These are phyloP conservation scores for Pogonocherus hispidulus DNA, from an alignment of 2,888 invertebrate genomes.

Conservation along the genomic window DNA sequence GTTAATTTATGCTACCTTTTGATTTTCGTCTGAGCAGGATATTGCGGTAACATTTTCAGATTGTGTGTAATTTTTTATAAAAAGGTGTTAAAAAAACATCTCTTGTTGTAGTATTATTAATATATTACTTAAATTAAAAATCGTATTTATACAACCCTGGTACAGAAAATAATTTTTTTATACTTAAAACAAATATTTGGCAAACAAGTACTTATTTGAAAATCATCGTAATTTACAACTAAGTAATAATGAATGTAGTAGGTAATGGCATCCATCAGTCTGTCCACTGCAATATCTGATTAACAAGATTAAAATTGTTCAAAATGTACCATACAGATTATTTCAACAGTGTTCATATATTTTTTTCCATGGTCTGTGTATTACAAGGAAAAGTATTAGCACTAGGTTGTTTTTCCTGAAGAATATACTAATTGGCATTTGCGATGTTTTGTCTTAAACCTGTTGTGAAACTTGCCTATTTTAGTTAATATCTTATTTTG, in stretches of 20 bases:
- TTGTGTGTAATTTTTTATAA: neutral
- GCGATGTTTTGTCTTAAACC: no score
- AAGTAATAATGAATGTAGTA: neutral
- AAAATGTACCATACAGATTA: no score
- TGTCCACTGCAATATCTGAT: neutral
- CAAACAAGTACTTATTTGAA: neutral
- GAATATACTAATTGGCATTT: no score
- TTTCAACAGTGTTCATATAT: no score
- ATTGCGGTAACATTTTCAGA: neutral
- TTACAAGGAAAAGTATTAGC: no score
- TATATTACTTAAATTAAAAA: constrained; percentile 14
- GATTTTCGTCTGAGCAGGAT: no score
- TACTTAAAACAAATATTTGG: neutral
- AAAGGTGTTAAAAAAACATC: neutral
- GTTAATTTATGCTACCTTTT: no score
- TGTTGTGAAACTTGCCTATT: no score
- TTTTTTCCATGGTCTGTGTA: no score
- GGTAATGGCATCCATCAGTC: neutral
- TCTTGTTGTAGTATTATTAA: neutral
- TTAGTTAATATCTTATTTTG: no score
- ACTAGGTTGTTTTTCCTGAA: no score
- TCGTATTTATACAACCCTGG: constrained; percentile 13
- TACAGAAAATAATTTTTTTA: constrained; percentile 3
- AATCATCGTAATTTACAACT: neutral
- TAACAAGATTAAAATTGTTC: no score